Conservation (phyloP, 2,888 invertebrate genomes). For the Nycteola revayana region DNA sequence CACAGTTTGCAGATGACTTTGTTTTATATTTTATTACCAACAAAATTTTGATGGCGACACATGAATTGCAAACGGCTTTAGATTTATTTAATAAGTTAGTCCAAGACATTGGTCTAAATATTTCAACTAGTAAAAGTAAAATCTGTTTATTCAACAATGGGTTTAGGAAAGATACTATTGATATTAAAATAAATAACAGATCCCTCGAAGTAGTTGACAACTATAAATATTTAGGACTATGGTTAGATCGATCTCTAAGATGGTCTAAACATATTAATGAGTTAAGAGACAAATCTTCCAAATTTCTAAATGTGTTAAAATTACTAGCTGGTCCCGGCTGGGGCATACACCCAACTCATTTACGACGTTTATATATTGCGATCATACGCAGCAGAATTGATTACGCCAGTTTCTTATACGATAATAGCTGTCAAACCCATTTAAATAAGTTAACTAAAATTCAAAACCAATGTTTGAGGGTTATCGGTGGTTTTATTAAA, state of each 20-base stretch:
- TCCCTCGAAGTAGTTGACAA: background rate
- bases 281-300: background rate
- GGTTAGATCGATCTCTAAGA: background rate
- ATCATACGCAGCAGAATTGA: conserved; percentile 3
- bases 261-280: conserved; percentile 3
- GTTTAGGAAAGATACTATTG: background rate
- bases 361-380: conserved; percentile 1
- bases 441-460: background rate
- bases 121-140: background rate
- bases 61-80: conserved; percentile 11
- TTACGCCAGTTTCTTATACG: conserved; percentile 1
- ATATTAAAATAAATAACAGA: background rate
- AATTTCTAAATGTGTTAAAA: background rate
- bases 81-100: conserved; percentile 9
- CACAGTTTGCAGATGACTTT: conserved; percentile 31
- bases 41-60: background rate
- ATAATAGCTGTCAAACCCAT: background rate
- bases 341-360: conserved; percentile 2
- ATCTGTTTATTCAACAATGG: conserved; percentile 1
- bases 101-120: background rate
- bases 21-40: background rate
- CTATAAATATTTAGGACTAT: conserved; percentile 1
- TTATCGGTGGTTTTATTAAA: conserved; percentile 2
- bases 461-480: background rate
- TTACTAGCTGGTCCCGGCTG: background rate